Percentiles rank a stretch among this genome's conserved stretches.
These are phyloP conservation scores for Oryzias melastigma DNA, from an alignment of 2,113 vertebrate species.

Conservation along the genomic window DNA sequence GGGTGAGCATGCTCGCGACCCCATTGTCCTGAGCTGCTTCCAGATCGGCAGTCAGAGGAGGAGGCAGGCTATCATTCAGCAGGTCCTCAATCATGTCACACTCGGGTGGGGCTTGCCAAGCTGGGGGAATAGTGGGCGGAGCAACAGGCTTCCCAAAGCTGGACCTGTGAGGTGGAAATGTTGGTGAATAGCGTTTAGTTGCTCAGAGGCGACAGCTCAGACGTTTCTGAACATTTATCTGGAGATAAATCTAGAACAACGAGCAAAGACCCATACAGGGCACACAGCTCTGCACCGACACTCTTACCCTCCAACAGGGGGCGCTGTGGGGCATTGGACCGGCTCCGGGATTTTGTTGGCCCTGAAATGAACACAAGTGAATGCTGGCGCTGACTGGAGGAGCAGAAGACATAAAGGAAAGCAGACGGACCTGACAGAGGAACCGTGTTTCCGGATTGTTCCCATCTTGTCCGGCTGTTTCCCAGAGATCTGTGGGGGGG, in stretches of 20 bases:
- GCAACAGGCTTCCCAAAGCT: conserved; percentile 74
- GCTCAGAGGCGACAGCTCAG: too few relatives aligned
- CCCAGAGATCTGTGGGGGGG: conserved; percentile 60
- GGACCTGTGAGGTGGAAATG: conserved; percentile 39
- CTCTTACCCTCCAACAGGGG: conserved; percentile 48
- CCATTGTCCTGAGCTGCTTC: not conserved
- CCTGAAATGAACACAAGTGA: conserved; percentile 47
- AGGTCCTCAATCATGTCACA: conserved; percentile 56
- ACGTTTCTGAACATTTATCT: too few relatives aligned
- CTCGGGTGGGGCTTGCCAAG: conserved; percentile 34
- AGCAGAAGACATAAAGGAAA: conserved; percentile 1
- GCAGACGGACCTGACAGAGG: conserved; percentile 59
- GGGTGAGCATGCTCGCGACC: not conserved
- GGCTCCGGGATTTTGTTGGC: conserved; percentile 57
- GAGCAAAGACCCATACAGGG: too few relatives aligned
- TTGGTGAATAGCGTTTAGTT: not conserved
- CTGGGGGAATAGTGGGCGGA: conserved; percentile 62
- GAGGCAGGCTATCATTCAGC: conserved; percentile 39
- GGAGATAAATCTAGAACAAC: too few relatives aligned
- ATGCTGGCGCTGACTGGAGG: conserved; percentile 12
- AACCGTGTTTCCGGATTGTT: conserved; percentile 60
- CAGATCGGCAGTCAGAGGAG: conserved; percentile 17
- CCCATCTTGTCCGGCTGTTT: conserved; percentile 61
- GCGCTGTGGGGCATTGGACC: conserved; percentile 64
- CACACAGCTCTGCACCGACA: too few relatives aligned